Percentiles rank a stretch among this genome's conserved stretches.
These are phyloP conservation scores for Anguilla japonica DNA, from an alignment of 2,113 vertebrate genomes.

Conservation along the genomic window DNA sequence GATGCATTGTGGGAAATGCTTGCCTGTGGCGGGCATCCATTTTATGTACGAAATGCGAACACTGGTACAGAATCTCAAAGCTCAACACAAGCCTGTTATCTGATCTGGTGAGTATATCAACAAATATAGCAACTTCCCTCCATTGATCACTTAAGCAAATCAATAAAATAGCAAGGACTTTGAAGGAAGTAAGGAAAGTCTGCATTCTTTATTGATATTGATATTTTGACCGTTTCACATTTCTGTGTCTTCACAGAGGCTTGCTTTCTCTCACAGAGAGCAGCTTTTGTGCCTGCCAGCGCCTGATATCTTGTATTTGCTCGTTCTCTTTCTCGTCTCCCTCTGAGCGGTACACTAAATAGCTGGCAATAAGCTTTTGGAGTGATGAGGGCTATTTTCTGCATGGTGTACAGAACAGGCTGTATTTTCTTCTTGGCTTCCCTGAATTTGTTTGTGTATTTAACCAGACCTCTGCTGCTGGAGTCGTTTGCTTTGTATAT, in stretches of 20 bases:
- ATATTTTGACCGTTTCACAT: background rate
- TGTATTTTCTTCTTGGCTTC: background rate
- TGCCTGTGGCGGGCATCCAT: background rate
- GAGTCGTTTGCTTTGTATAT: background rate
- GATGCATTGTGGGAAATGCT: background rate
- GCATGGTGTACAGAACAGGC: background rate
- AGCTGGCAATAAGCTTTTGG: constrained; percentile 3
- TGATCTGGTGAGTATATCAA: background rate
- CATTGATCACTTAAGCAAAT: background rate
- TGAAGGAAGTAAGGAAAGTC: background rate
- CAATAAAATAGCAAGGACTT: background rate
- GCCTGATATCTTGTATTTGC: background rate
- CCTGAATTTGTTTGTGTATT: background rate
- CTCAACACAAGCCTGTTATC: background rate
- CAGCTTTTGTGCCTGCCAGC: background rate
- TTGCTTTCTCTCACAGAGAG: background rate
- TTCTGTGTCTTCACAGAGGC: background rate
- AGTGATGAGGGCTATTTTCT: background rate
- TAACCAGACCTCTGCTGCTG: background rate
- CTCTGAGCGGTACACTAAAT: background rate
- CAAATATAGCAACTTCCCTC: background rate
- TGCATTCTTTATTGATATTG: background rate
- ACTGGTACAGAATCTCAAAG: background rate
- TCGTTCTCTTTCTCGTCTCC: background rate
- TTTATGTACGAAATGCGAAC: background rate